Base-by-base conservation (phyloP, 2,888 invertebrate species). In the Stenurella melanura region DNA sequence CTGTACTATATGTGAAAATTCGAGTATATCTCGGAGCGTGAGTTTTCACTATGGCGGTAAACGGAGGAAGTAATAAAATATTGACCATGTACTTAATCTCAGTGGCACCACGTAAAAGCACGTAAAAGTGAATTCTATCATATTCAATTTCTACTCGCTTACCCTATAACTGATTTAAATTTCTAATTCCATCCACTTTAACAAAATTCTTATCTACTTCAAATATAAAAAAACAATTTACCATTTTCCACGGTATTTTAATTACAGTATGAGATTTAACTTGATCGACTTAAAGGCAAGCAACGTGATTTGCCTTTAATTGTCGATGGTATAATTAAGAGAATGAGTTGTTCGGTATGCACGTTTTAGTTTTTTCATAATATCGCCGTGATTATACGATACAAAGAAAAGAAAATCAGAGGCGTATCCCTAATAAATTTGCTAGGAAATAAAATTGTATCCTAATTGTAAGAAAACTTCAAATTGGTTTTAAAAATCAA, bases 321-420 rank as follows among this genome's bases (percentile, higher is more conserved):
- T 71, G 71, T 71, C 71, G 71, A 71, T 71, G 71, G 70, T 71
- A 71, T 71, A 71, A 71, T 71, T 71, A 71, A 71, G 71, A 71
- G 42, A 71, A 71, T 71, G 71, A 71, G 71, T 57, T 71, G 71
- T 60, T 60, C 71, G 71, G 58, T 71, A 18, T 17, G 34, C 50
- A 60, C 60, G 57, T 71, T 71, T 70, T 57, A 57, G 18, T 57
- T 71, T 69, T 60, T 60, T 64, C 42, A 64, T 17, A 42, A 64
- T 42, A 64, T 64, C 64, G 17, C 6, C 30, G 42, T 64, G 64
- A 64, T 64, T 64, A 38, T 64, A 17, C 42, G 64, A 64, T 64
- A 15, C 34, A 19, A 18, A 42, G 19, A 19, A 17, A 64, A 42
- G 42, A 42, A 42, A n/a, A 15, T 34, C 64, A 64, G 42, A 17